Conservation (phyloP, 2,113 vertebrate species). For the Dendropsophus ebraccatus region DNA sequence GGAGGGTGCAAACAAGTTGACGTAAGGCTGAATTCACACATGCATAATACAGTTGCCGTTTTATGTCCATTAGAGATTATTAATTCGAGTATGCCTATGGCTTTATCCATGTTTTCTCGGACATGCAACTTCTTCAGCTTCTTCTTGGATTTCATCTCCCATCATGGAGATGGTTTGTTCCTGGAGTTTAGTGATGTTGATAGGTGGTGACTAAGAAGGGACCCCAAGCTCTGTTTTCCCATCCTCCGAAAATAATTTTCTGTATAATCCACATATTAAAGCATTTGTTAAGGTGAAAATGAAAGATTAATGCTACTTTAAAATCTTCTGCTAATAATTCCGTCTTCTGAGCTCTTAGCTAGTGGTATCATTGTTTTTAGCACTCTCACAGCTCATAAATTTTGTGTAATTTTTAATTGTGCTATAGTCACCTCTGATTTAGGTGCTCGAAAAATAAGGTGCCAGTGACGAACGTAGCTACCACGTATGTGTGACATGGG, state of each 20-base stretch:
- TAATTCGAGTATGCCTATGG: too few relatives aligned
- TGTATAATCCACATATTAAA: neutral
- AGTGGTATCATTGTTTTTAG: neutral
- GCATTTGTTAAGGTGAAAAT: neutral
- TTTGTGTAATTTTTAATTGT: slow-evolving; percentile 1
- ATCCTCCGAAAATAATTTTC: neutral
- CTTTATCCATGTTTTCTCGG: too few relatives aligned
- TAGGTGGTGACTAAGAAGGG: too few relatives aligned
- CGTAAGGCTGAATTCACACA: too few relatives aligned
- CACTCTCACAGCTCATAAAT: slow-evolving; percentile 5
- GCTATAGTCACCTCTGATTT: slow-evolving; percentile 21
- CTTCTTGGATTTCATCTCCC: too few relatives aligned
- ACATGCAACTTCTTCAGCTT: too few relatives aligned
- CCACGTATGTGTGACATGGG: neutral
- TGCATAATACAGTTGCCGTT: too few relatives aligned
- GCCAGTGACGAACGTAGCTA: neutral
- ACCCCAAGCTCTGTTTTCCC: too few relatives aligned
- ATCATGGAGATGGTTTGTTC: too few relatives aligned
- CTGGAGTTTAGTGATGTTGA: too few relatives aligned
- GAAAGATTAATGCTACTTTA: neutral
- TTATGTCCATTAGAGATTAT: too few relatives aligned
- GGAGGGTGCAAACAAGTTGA: too few relatives aligned
- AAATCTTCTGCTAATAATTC: neutral
- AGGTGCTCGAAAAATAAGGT: neutral
- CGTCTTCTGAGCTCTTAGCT: neutral